Evolutionary conservation across 2,888 invertebrate species (phyloP).

Genomic region (Oegoconia quadripuncta): DNA sequence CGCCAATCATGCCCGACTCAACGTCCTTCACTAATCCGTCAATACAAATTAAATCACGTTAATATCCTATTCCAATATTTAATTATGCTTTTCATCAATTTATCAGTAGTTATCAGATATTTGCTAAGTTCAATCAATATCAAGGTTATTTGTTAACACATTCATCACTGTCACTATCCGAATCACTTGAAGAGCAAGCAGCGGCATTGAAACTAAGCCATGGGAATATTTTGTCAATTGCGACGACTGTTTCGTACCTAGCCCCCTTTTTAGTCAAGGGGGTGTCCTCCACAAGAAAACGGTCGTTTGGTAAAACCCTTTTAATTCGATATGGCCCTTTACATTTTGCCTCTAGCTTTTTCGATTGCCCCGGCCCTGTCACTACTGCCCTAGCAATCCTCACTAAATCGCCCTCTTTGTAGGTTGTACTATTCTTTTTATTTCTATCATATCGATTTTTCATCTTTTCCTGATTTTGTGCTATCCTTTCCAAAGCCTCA

Average conservation of each 20-base stretch:
- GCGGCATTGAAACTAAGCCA: background rate
- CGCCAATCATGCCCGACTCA: background rate
- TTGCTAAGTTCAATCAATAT: no score
- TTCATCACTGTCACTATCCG: no score
- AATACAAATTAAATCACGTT: no score
- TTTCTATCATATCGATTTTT: background rate
- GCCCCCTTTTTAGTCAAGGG: background rate
- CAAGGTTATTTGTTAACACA: no score
- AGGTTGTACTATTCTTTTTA: background rate
- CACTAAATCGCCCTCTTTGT: constrained; percentile 2
- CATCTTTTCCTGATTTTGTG: background rate
- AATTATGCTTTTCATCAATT: no score
- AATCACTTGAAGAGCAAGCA: background rate
- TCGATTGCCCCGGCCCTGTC: background rate
- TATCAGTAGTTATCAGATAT: background rate
- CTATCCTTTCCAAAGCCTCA: background rate
- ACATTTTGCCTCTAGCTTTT: background rate
- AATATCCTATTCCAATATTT: no score
- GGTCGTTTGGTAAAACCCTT: constrained; percentile 1
- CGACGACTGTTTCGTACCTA: background rate
- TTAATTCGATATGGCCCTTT: constrained; percentile 1
- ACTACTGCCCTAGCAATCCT: background rate
- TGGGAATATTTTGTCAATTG: background rate
- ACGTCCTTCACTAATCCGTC: no score
- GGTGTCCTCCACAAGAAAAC: background rate